Evolutionary conservation across 2,113 vertebrate species (phyloP).

Genomic region (Rhinichthys klamathensis): DNA sequence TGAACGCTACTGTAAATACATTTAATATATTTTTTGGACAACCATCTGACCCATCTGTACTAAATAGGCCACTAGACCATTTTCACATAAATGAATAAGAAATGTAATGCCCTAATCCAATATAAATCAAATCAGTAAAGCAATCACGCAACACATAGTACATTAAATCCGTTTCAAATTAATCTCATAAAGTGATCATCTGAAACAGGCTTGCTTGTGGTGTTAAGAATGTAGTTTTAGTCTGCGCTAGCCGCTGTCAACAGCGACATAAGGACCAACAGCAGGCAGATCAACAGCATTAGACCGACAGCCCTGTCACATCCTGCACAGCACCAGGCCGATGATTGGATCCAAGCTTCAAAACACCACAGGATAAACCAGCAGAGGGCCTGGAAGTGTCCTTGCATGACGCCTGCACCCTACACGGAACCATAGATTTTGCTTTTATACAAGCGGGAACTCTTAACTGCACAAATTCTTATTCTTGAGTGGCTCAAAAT

Average conservation of each 20-base stretch:
- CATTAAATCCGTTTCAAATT: slow-evolving; percentile 11
- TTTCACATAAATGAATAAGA: slow-evolving; percentile 1
- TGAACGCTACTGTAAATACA: background rate
- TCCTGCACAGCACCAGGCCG: slow-evolving; percentile 26
- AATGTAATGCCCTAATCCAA: slow-evolving; percentile 16
- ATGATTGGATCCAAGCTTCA: slow-evolving; percentile 36
- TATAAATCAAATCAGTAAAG: background rate
- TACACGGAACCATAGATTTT: background rate
- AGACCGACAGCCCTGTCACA: slow-evolving; percentile 34
- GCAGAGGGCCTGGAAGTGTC: slow-evolving; percentile 36
- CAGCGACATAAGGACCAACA: slow-evolving; percentile 43
- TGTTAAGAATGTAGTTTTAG: slow-evolving; percentile 26
- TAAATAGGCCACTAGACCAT: background rate
- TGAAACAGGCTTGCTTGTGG: slow-evolving; percentile 2
- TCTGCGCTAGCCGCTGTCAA: background rate
- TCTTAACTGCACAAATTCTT: background rate
- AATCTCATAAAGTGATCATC: slow-evolving; percentile 35
- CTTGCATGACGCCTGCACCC: slow-evolving; percentile 19
- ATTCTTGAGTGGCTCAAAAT: background rate
- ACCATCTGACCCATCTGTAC: background rate
- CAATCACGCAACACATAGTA: background rate
- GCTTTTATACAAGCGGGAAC: slow-evolving; percentile 2
- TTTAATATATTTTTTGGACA: background rate
- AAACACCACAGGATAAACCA: slow-evolving; percentile 37
- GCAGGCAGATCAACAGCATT: slow-evolving; percentile 43